Evolutionary conservation across 1,140 invertebrate genomes (phyloP).

Genomic region (Drosophila arizonae): DNA sequence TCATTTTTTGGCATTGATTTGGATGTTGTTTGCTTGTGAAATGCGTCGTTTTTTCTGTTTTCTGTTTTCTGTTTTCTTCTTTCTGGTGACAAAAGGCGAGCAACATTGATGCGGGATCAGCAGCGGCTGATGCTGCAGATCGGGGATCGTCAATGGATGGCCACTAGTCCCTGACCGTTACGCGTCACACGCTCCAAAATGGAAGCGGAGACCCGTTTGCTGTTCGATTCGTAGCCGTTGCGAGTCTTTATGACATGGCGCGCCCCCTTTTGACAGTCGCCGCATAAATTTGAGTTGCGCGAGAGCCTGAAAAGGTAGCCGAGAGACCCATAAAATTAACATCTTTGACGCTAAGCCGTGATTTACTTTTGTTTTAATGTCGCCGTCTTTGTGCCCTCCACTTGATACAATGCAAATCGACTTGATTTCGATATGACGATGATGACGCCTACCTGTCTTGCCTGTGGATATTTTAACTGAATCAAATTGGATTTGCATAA

Average conservation of each 20-base stretch:
- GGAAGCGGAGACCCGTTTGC: slow-evolving; percentile 43
- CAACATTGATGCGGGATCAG: slow-evolving; percentile 62
- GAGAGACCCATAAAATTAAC: slow-evolving; percentile 72
- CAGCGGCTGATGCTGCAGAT: slow-evolving; percentile 7
- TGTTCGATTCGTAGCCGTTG: slow-evolving; percentile 62
- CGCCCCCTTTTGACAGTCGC: slow-evolving; percentile 58
- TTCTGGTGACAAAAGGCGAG: slow-evolving; percentile 44
- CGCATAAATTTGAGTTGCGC: slow-evolving; percentile 59
- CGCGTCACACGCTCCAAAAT: slow-evolving; percentile 51
- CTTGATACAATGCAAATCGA: slow-evolving; percentile 63
- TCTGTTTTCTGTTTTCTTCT: slow-evolving; percentile 23
- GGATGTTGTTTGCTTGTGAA: slow-evolving; percentile 29
- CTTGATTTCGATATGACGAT: slow-evolving; percentile 56
- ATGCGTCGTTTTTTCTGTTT: slow-evolving; percentile 13
- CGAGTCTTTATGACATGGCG: slow-evolving; percentile 66
- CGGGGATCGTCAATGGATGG: slow-evolving; percentile 40
- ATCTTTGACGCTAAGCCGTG: slow-evolving; percentile 81
- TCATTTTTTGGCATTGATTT: slow-evolving; percentile 65
- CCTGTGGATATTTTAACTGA: slow-evolving; percentile 41
- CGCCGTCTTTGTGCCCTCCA: slow-evolving; percentile 47
- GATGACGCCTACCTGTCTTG: slow-evolving; percentile 73
- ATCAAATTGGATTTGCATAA: slow-evolving; percentile 74
- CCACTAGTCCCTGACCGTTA: slow-evolving; percentile 60
- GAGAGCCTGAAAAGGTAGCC: slow-evolving; percentile 64
- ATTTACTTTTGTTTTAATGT: slow-evolving; percentile 82